phyloP scores from a whole-genome alignment of 2,113 vertebrate genomes.

The Cyanoderma ruficeps region DNA sequence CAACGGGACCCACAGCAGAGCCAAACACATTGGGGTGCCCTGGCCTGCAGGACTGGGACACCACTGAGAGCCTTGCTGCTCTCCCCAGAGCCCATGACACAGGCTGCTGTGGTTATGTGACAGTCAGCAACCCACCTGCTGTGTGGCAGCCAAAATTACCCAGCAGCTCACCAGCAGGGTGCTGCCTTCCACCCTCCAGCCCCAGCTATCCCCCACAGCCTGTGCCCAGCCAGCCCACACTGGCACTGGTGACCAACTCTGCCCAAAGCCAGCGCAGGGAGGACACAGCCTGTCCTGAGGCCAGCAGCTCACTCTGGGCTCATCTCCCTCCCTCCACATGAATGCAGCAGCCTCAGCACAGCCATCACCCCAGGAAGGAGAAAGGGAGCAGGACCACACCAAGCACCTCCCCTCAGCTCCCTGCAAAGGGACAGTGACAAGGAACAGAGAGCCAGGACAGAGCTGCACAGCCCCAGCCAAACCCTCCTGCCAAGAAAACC shows the following conservation, averaged over 20 bases:
- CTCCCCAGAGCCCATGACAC: neutral
- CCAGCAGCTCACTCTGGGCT: neutral
- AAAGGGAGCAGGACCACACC: neutral
- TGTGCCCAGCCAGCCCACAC: accelerated
- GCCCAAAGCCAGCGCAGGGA: accelerated
- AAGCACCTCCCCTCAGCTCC: neutral
- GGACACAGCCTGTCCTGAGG: neutral
- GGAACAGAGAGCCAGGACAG: neutral
- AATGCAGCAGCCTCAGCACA: neutral
- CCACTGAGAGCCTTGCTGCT: neutral
- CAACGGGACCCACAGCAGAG: neutral
- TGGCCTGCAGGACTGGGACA: neutral
- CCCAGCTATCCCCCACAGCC: neutral
- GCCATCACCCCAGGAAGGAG: neutral
- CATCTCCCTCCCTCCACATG: accelerated
- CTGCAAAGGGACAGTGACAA: accelerated
- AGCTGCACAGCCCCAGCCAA: accelerated
- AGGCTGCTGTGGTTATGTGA: neutral
- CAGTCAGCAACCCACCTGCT: neutral
- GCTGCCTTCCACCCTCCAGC: neutral
- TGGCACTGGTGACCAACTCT: neutral
- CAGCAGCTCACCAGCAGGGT: neutral
- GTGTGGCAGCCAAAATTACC: neutral
- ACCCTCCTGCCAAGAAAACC: neutral
- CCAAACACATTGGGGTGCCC: neutral